Conservation (phyloP, 2,888 invertebrate genomes). For the Halictus ligatus region DNA sequence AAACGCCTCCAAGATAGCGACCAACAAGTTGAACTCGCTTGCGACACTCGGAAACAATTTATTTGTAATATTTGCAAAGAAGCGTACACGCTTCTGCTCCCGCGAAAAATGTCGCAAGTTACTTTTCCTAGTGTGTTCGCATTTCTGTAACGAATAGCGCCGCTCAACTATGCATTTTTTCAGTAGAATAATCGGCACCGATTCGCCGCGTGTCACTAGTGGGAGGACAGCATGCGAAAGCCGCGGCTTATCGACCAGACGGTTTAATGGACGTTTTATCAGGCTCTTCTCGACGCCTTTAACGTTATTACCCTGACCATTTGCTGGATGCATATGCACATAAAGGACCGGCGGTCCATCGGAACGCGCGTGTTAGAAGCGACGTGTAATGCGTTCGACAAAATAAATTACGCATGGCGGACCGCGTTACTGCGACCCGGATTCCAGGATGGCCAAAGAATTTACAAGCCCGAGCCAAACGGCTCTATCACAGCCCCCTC, state of each 20-base stretch:
- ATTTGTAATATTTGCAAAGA: background rate
- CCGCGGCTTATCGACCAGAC: conserved; percentile 53
- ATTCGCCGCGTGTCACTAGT: conserved; percentile 21
- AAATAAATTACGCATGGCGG: conserved; percentile 74
- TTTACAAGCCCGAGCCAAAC: conserved; percentile 77
- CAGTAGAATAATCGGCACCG: conserved; percentile 8
- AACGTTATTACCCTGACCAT: conserved; percentile 59
- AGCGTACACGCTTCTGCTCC: too few relatives aligned
- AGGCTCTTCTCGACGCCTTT: conserved; percentile 58
- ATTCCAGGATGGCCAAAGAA: conserved; percentile 76
- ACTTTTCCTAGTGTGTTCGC: background rate
- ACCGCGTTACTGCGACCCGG: conserved; percentile 72
- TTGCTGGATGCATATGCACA: conserved; percentile 49
- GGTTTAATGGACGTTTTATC: conserved; percentile 65
- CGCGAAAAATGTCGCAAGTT: background rate
- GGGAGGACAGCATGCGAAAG: conserved; percentile 26
- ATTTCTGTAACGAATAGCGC: background rate
- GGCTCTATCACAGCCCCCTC: conserved; percentile 56
- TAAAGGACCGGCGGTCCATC: conserved; percentile 50
- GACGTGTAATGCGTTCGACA: conserved; percentile 68
- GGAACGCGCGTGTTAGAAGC: conserved; percentile 68
- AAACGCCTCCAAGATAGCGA: too few relatives aligned
- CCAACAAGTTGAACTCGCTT: too few relatives aligned
- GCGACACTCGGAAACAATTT: too few relatives aligned
- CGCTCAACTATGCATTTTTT: background rate